Evolutionary conservation across 2,113 vertebrate genomes (phyloP).

Genomic region (Anguilla japonica): DNA sequence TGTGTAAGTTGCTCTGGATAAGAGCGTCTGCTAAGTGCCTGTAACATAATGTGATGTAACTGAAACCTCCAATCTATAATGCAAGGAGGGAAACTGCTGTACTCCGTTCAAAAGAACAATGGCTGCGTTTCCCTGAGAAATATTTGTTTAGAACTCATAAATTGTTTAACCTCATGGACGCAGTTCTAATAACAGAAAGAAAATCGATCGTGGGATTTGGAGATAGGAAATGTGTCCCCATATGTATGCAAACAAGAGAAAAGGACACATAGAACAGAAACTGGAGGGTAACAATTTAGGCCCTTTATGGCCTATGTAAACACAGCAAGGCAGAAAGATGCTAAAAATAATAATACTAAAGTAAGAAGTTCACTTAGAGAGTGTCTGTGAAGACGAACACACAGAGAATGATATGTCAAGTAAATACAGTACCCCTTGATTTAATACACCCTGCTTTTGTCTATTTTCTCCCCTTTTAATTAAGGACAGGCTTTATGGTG

Average conservation of each 20-base stretch:
- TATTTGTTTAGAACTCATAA: background rate
- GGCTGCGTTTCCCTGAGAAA: background rate
- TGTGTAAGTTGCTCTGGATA: too few relatives aligned
- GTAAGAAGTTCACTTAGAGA: background rate
- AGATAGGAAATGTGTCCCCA: background rate
- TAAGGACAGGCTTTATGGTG: too few relatives aligned
- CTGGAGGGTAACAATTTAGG: background rate
- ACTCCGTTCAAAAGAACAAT: background rate
- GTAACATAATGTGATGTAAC: too few relatives aligned
- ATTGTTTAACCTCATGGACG: background rate
- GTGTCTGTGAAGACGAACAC: background rate
- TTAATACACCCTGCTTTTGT: too few relatives aligned
- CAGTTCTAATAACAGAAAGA: background rate
- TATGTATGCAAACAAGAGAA: background rate
- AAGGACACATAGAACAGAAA: background rate
- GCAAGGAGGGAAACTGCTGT: background rate
- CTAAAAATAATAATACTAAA: background rate
- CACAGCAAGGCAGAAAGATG: background rate
- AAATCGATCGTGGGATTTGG: background rate
- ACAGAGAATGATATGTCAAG: too few relatives aligned
- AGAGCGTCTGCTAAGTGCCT: too few relatives aligned
- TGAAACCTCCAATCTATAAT: background rate
- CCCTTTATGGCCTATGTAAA: background rate
- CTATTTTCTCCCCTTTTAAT: too few relatives aligned
- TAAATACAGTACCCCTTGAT: too few relatives aligned